Evolutionary conservation across 1,140 invertebrate species (phyloP), one percentile per base, ranked within the genome.

Genomic region (Hyposmocoma kahamanoa): DNA sequence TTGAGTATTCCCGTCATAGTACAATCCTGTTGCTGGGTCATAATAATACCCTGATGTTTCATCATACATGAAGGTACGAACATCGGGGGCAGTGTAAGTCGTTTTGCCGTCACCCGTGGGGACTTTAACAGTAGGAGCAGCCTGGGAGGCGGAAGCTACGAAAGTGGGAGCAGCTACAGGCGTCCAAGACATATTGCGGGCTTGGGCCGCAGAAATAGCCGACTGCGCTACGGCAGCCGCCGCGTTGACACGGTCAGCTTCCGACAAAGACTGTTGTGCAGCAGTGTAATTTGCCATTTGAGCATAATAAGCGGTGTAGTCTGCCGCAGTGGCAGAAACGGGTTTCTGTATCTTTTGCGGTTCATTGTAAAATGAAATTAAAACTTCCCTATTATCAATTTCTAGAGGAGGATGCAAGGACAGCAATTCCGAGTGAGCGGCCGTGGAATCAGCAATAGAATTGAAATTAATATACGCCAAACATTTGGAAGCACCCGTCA

Each of bases 31-130:
- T 1, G 89, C 87, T 0, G 96, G 90, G 86, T 99, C 98, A 80
- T 98, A 99, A 72, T 99, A 99, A 74, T 98, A 99, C 0, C 97
- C 97, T 11, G 96, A 98, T 0, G 92, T 91, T 75, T 97, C 96
- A 82, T 99, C 98, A 81, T 96, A 98, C 64, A 97, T 92, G 77
- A 98, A 99, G 11, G 92, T 93, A 50, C 92, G 92, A 1, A 95
- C 92, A 90, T 99, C 97, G 17, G 98, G 98, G 30, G 92, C 55
- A 20, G 54, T 59, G 39, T 81, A 87, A 1, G 66, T 56, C 6
- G 76, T 83, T 58, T 77, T 79, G 2, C 82, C 74, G 58, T 86
- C 81, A 49, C 83, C 83, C 26, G 70, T 78, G 3, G 80, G 89
- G 2, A 85, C 81, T 9, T 88, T 88, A 11, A 87, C 76, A 49